Conservation (phyloP, 1,140 invertebrate genomes). For the Hirudo medicinalis region DNA sequence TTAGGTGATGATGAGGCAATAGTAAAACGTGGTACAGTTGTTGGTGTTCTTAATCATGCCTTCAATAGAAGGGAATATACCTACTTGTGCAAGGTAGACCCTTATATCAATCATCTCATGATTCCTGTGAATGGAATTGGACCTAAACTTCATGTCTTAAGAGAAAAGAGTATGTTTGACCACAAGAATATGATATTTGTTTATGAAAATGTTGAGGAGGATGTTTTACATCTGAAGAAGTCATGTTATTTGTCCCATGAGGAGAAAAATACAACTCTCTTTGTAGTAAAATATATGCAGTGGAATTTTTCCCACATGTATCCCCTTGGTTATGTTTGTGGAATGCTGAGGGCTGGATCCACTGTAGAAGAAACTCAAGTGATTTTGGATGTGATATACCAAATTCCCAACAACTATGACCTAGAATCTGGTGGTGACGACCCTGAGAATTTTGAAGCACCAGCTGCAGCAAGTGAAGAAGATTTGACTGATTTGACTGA, state of each 20-base stretch:
- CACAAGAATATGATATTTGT: conserved; percentile 17
- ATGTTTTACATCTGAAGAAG: conserved; percentile 27
- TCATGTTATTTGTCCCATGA: conserved; percentile 28
- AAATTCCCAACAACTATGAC: conserved; percentile 25
- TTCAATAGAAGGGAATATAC: conserved; percentile 27
- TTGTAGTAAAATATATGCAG: conserved; percentile 34
- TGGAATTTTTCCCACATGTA: conserved; percentile 29
- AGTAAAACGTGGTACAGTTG: conserved; percentile 28
- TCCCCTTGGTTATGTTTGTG: conserved; percentile 33
- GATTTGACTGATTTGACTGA: conserved; percentile 46
- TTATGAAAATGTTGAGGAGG: conserved; percentile 23
- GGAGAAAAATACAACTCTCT: conserved; percentile 27
- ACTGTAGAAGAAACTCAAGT: conserved; percentile 27
- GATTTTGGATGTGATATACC: conserved; percentile 30
- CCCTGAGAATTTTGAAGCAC: conserved; percentile 17
- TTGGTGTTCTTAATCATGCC: conserved; percentile 30
- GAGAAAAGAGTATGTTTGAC: conserved; percentile 21
- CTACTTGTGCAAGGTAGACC: conserved; percentile 32
- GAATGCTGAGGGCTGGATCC: conserved; percentile 26
- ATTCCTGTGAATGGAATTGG: conserved; percentile 31
- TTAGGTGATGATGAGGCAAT: conserved; percentile 8
- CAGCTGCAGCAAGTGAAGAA: background rate
- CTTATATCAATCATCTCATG: conserved; percentile 31
- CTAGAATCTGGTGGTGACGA: conserved; percentile 22
- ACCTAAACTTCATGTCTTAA: conserved; percentile 29